Base-by-base conservation (phyloP, 1,140 invertebrate species). In the Ostrea denselamellosa region DNA sequence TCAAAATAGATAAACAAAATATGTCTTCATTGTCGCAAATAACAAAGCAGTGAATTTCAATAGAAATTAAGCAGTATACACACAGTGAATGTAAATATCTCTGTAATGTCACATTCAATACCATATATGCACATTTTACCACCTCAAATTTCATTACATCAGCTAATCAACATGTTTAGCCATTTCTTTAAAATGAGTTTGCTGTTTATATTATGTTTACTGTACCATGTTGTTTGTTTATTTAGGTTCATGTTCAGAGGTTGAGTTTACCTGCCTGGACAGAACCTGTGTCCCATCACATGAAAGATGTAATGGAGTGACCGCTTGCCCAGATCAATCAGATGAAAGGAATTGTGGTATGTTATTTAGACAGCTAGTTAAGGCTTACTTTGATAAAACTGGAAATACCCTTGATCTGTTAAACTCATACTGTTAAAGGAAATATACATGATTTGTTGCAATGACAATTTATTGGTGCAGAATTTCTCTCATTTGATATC, bases 271-370 rank as follows among this genome's bases (percentile, higher is more conserved):
- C 8, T 89, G 88, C 71, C 54, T 85, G 52, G 88, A 89, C 62
- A 97, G 97, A 7, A 96, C 98, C 0, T 99, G 98, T 93, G 97
- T 99, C 85, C 97, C 96, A 0, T 96, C 96, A 89, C 96, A 97
- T 4, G 99, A 98, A 98, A 95, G 96, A 90, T 98, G 98, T 94
- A 97, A 98, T 92, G 97, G 97, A 0, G 93, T 96, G 62, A 95
- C 96, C 91, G 98, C 99, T 94, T 99, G 98, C 94, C 89, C 85
- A n/a, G 92, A 93, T 68, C 85, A 91, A 58, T 91, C 91, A 9
- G 93, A 93, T 96, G 91, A 93, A 54, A 85, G 52, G 12, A 87
- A 92, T 81, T 93, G 92, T 88, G 65, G 90, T 84, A 85, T 85
- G 86, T 89, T 12, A 2, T 44, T 44, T 44, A 44, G 34, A 44